A percentile compares a stretch with the other conserved stretches of the same genome.
Conservation (phyloP, 2,113 vertebrate genomes). For the Xiphorhynchus elegans region DNA sequence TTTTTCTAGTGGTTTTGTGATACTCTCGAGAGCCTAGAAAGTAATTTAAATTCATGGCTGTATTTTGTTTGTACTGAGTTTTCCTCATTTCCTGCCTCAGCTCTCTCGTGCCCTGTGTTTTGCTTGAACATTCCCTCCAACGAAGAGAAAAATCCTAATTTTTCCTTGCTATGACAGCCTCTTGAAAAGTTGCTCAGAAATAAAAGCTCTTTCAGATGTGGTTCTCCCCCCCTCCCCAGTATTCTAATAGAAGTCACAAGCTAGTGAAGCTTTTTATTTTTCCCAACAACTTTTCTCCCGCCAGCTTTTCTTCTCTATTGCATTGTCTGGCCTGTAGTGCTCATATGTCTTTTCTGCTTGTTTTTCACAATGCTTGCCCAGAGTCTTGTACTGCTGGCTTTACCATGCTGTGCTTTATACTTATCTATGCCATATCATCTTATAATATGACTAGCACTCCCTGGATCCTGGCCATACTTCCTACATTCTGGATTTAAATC, state of each 20-base stretch:
- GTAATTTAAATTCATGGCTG: not conserved
- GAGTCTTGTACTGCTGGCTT: not conserved
- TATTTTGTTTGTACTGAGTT: not conserved
- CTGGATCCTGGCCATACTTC: not conserved
- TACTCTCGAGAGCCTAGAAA: not conserved
- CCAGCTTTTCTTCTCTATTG: slow-evolving; percentile 12
- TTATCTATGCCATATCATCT: slow-evolving; percentile 14
- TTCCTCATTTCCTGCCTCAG: not conserved
- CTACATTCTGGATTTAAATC: slow-evolving; percentile 36
- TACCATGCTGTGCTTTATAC: slow-evolving; percentile 15
- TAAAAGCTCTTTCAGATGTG: not conserved
- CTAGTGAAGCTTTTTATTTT: slow-evolving; percentile 24
- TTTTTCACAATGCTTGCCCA: slow-evolving; percentile 28
- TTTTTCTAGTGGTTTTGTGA: not conserved
- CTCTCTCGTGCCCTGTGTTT: not conserved
- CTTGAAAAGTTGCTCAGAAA: not conserved
- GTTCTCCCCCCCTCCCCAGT: accelerated
- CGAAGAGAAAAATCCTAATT: not conserved
- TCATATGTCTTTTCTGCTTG: not conserved
- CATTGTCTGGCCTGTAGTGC: not conserved
- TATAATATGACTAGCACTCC: not conserved
- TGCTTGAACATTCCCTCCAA: not conserved
- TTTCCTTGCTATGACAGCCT: not conserved
- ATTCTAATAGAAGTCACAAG: not conserved
- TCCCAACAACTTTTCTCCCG: not conserved